Evolutionary conservation across 2,797 vertebrate genomes (phyloP).

Genomic region (Valencia hispanica): DNA sequence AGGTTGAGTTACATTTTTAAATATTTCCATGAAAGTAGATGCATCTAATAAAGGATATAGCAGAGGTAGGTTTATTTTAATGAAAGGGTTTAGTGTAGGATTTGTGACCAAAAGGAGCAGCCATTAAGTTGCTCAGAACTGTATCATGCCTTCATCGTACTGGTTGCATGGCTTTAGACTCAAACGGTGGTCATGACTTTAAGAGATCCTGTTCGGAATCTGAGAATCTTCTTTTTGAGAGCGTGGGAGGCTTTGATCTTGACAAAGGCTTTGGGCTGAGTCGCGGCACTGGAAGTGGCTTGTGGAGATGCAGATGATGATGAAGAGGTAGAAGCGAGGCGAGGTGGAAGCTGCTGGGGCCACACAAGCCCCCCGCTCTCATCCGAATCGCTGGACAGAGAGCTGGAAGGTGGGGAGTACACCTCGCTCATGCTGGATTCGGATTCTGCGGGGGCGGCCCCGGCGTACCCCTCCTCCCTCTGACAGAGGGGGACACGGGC

Average conservation of each 20-base stretch:
- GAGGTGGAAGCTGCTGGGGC: slow-evolving; percentile 90
- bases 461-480: slow-evolving; percentile 66
- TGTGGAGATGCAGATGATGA: slow-evolving; percentile 77
- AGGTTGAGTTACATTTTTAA: slow-evolving; percentile 29
- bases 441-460: slow-evolving; percentile 74
- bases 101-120: slow-evolving; percentile 5
- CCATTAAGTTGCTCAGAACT: slow-evolving; percentile 11
- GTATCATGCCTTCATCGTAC: slow-evolving; percentile 5
- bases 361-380: slow-evolving; percentile 90
- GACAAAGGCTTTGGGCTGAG: slow-evolving; percentile 87
- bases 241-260: slow-evolving; percentile 95
- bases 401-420: slow-evolving; percentile 87
- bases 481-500: slow-evolving; percentile 71
- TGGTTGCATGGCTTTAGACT: slow-evolving; percentile 36
- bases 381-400: slow-evolving; percentile 88
- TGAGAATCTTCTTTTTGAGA: slow-evolving; percentile 93
- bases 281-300: slow-evolving; percentile 55
- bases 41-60: slow-evolving; percentile 18
- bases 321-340: slow-evolving; percentile 79
- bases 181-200: slow-evolving; percentile 96
- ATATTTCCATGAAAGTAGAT: slow-evolving; percentile 9
- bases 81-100: slow-evolving; percentile 14
- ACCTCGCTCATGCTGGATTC: slow-evolving; percentile 90
- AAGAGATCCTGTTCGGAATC: slow-evolving; percentile 91
- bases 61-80: slow-evolving; percentile 54